These are phyloP conservation scores for Erebia palarica DNA, from an alignment of 2,888 invertebrate species.

Conservation along the genomic window DNA sequence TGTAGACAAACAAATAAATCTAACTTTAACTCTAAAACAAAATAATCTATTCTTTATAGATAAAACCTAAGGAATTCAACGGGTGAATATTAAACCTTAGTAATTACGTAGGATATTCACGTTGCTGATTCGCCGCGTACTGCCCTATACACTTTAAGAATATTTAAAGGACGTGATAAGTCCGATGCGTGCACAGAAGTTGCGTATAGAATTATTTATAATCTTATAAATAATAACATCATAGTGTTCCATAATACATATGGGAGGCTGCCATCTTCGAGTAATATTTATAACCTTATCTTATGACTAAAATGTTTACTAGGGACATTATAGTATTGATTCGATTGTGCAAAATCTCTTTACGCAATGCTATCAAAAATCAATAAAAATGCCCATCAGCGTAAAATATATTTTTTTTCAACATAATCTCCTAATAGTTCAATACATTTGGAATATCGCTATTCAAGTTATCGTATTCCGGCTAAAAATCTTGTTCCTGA, in stretches of 20 bases:
- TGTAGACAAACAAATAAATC: neutral
- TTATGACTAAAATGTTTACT: neutral
- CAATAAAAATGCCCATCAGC: too few species aligned
- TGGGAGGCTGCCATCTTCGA: conserved; percentile 39
- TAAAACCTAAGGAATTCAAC: conserved; percentile 50
- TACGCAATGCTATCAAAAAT: too few species aligned
- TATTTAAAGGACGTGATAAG: conserved; percentile 52
- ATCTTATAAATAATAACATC: conserved; percentile 39
- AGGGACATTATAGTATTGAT: too few species aligned
- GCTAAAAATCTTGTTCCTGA: too few species aligned
- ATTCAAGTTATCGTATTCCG: too few species aligned
- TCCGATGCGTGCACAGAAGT: conserved; percentile 41
- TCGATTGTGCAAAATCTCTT: too few species aligned
- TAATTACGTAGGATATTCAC: conserved; percentile 57
- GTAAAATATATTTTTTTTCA: too few species aligned
- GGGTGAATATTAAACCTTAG: conserved; percentile 54
- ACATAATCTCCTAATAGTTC: too few species aligned
- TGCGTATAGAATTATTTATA: conserved; percentile 51
- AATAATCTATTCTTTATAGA: conserved; percentile 20
- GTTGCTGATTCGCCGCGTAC: conserved; percentile 54
- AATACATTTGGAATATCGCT: too few species aligned
- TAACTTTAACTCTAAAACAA: conserved; percentile 14
- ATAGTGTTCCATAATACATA: conserved; percentile 42
- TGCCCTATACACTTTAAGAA: conserved; percentile 57
- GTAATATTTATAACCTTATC: conserved; percentile 18